A percentile compares a stretch with the other conserved stretches of the same genome.
Evolutionary conservation across 30 jellyfish, hydroid and myxozoan genomes (phyloP).

Genomic region (Nemopilema nomurai): DNA sequence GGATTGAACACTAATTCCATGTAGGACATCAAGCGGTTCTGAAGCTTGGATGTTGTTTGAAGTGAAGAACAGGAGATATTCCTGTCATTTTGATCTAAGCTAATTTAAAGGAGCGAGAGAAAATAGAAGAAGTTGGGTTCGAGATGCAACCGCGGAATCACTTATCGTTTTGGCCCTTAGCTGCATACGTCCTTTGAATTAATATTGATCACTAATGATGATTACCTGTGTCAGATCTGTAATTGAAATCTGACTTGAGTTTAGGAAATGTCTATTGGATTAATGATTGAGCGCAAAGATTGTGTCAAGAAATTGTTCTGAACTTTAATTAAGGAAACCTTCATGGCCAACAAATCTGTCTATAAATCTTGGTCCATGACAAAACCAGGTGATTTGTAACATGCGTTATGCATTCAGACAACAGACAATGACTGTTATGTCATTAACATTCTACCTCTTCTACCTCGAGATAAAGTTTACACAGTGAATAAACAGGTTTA

Average conservation of each 20-base stretch:
- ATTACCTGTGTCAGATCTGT: slow-evolving; percentile 19
- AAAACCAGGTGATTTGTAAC: slow-evolving; percentile 40
- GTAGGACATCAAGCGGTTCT: background rate
- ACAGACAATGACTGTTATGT: background rate
- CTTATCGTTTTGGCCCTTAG: background rate
- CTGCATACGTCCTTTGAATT: slow-evolving; percentile 14
- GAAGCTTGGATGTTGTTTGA: background rate
- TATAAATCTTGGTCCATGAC: slow-evolving; percentile 24
- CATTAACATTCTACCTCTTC: slow-evolving; percentile 22
- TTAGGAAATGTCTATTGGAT: slow-evolving; percentile 43
- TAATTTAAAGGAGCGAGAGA: background rate
- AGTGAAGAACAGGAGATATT: background rate
- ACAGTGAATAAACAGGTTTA: background rate
- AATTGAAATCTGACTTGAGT: slow-evolving; percentile 49
- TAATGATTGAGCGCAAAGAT: slow-evolving; percentile 7
- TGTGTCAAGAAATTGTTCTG: slow-evolving; percentile 13
- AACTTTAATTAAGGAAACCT: slow-evolving; percentile 26
- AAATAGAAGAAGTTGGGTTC: background rate
- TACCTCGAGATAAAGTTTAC: slow-evolving; percentile 3
- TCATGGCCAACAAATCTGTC: slow-evolving; percentile 29
- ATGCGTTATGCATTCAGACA: background rate
- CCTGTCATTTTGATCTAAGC: background rate
- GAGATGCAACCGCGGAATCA: background rate
- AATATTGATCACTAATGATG: background rate
- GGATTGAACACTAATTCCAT: background rate